These are phyloP conservation scores for Onthophagus taurus DNA, from an alignment of 1,140 invertebrate genomes.

Conservation along the genomic window DNA sequence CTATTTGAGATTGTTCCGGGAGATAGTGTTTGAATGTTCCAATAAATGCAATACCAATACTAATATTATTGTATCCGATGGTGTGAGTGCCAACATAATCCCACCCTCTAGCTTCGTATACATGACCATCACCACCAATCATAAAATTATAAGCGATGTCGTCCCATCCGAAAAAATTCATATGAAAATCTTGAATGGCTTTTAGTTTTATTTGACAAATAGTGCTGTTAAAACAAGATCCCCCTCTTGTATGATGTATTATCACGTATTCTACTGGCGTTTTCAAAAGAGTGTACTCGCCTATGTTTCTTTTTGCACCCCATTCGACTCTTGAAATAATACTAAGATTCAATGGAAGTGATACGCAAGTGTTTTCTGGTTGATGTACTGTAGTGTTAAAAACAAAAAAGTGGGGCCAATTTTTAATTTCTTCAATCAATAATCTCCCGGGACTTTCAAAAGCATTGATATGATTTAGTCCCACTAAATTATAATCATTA, in stretches of 20 bases:
- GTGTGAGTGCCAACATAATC: constrained; percentile 46
- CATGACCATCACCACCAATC: constrained; percentile 52
- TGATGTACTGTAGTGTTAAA: too few relatives aligned
- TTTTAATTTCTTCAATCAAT: constrained; percentile 42
- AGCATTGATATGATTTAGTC: constrained; percentile 28
- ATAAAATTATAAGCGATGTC: constrained; percentile 55
- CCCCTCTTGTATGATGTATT: constrained; percentile 24
- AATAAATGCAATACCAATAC: constrained; percentile 58
- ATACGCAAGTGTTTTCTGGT: too few relatives aligned
- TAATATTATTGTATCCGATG: constrained; percentile 48
- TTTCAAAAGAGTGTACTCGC: constrained; percentile 12
- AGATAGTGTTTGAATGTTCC: constrained; percentile 46
- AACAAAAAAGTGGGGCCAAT: constrained; percentile 51
- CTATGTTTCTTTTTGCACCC: too few relatives aligned
- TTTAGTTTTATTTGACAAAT: constrained; percentile 40
- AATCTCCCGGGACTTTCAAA: constrained; percentile 34
- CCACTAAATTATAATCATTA: constrained; percentile 34
- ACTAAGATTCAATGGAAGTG: too few relatives aligned
- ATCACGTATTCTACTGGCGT: constrained; percentile 26
- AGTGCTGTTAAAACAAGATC: constrained; percentile 32
- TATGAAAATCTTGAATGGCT: constrained; percentile 46
- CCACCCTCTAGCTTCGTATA: constrained; percentile 57
- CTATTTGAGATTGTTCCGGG: constrained; percentile 20
- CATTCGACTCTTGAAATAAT: too few relatives aligned
- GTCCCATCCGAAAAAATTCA: constrained; percentile 41